Evolutionary conservation across 2,113 vertebrate species (phyloP).

Genomic region (Nannospalax galili): DNA sequence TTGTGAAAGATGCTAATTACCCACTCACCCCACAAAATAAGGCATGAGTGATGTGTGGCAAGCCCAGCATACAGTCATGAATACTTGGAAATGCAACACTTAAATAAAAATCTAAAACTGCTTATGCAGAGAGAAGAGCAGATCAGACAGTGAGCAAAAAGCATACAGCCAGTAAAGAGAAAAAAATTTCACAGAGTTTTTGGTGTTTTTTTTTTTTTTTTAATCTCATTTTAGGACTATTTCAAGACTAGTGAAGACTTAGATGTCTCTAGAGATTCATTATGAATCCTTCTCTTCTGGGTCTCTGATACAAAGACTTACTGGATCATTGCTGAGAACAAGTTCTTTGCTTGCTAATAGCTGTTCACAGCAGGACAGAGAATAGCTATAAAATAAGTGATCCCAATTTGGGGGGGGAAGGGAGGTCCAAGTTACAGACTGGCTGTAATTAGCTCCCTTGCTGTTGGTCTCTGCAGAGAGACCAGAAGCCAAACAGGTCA

Average conservation of each 20-base stretch:
- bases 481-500: slow-evolving; percentile 23
- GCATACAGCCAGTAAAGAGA: slow-evolving; percentile 73
- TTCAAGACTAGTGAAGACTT: background rate
- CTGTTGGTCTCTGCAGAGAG: slow-evolving; percentile 54
- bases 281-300: background rate
- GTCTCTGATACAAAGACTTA: background rate
- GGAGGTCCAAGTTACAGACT: background rate
- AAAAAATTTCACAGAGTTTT: background rate
- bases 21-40: slow-evolving; percentile 86
- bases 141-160: slow-evolving; percentile 81
- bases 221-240: slow-evolving; percentile 63
- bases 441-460: slow-evolving; percentile 39
- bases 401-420: background rate
- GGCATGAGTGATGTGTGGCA: slow-evolving; percentile 87
- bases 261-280: background rate
- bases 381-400: slow-evolving; percentile 28
- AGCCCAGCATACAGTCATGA: slow-evolving; percentile 84
- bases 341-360: slow-evolving; percentile 26
- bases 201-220: too few relatives aligned
- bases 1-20: slow-evolving; percentile 90
- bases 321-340: background rate
- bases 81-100: slow-evolving; percentile 87
- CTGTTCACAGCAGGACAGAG: slow-evolving; percentile 18
- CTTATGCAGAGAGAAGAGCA: slow-evolving; percentile 85
- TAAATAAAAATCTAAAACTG: slow-evolving; percentile 87